Evolutionary conservation across 2,797 vertebrate genomes (phyloP), one percentile per base, ranked within the genome.

Genomic region (Gymnocypris eckloni): DNA sequence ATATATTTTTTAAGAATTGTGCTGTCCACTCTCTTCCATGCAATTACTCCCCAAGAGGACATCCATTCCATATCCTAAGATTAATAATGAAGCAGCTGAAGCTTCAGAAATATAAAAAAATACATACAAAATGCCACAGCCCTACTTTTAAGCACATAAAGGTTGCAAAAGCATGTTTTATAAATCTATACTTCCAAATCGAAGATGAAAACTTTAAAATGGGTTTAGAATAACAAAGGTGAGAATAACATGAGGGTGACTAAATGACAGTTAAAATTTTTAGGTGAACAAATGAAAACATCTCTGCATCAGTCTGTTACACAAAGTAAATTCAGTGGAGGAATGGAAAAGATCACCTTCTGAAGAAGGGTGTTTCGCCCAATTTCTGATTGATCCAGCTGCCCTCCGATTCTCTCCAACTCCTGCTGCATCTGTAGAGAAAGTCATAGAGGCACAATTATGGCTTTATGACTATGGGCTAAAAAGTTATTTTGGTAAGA

Each of bases 321-420:
- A 86, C 22, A 81, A 37, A 37, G 8, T 3, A 81, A 41, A 43
- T n/a, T 41, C 12, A 80, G 56, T 39, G 5, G 39, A 64, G 54
- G 16, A 18, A 10, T 12, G 11, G 67, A 71, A 56, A 20, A 15
- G 15, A 45, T 50, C 93, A 99, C 98, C 97, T 98, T 97, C 87
- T 93, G 95, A 87, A 95, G 90, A 82, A 99, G 96, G 79, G 94
- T 90, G 90, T 96, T 96, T 93, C 95, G 95, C 90, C 92, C 96
- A 70, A 94, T 94, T 94, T 99, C 97, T 4, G 97, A 96, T 89
- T 97, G 95, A 83, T 95, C 94, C 87, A 98, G 82, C 64, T 94
- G 93, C 89, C 94, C 95, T 84, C 87, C 94, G 5, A 95, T 95
- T 77, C 91, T 92, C 73, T 97, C 94, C 92, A 99, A 92, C 88